phyloP scores from a whole-genome alignment of 2,113 vertebrate species.

The Excalfactoria chinensis region DNA sequence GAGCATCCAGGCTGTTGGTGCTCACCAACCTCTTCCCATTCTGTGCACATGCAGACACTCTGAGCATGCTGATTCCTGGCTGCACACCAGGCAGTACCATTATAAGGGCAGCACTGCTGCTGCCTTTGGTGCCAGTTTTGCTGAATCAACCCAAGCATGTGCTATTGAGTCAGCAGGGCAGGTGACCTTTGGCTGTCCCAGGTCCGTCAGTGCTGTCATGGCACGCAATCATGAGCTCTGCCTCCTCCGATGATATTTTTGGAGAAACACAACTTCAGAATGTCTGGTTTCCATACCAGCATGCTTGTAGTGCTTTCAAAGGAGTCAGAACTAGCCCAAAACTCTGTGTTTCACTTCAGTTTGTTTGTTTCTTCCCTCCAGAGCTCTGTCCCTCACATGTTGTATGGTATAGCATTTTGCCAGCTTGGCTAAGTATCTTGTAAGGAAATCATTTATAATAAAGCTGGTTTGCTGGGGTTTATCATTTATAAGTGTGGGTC shows the following conservation, averaged over 20 bases:
- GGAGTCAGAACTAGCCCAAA: slow-evolving; percentile 18
- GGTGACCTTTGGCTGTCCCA: not conserved
- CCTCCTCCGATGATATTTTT: not conserved
- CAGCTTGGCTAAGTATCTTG: slow-evolving; percentile 81
- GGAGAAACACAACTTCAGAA: not conserved
- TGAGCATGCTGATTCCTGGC: not conserved
- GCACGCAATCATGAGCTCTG: not conserved
- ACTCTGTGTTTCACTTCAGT: slow-evolving; percentile 6
- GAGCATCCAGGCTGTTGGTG: not conserved
- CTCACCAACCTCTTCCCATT: not conserved
- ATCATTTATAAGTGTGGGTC: slow-evolving; percentile 87
- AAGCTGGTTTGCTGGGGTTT: slow-evolving; percentile 83
- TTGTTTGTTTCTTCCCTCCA: slow-evolving; percentile 45
- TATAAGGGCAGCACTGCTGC: not conserved
- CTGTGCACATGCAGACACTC: accelerated
- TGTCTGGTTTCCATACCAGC: not conserved
- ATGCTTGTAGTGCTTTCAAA: slow-evolving; percentile 20
- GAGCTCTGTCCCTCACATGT: slow-evolving; percentile 56
- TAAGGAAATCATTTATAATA: slow-evolving; percentile 86
- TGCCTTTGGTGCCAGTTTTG: not conserved
- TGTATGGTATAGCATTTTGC: slow-evolving; percentile 76
- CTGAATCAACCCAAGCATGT: accelerated
- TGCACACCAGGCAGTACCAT: not conserved
- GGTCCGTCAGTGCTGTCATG: not conserved
- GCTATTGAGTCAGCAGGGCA: accelerated